Evolutionary conservation across 2,113 vertebrate species (phyloP).

Genomic region (Octodon degus): DNA sequence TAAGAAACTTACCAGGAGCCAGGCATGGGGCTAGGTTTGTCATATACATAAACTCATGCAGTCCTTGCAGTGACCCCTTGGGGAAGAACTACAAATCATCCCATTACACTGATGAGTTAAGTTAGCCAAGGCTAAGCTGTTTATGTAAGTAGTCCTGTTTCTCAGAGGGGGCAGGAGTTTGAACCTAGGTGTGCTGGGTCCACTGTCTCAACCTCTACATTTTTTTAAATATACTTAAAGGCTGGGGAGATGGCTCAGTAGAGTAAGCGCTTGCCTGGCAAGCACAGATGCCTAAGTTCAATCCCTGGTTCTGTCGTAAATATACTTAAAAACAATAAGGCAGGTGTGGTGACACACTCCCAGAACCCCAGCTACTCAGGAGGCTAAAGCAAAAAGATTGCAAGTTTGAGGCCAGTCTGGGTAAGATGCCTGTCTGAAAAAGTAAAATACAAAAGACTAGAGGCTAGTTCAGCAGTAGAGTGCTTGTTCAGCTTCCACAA

Average conservation of each 20-base stretch:
- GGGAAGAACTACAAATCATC: background rate
- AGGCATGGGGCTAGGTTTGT: background rate
- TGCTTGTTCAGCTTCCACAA: background rate
- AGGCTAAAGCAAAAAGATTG: background rate
- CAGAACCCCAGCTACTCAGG: background rate
- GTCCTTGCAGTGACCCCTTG: background rate
- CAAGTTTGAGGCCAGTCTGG: background rate
- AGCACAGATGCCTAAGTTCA: no score
- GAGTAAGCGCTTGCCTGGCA: no score
- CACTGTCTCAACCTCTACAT: background rate
- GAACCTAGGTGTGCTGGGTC: background rate
- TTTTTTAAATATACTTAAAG: conserved; percentile 9
- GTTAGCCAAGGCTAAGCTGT: background rate
- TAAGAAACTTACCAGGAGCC: background rate
- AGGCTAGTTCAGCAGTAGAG: background rate
- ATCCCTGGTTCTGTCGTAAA: no score
- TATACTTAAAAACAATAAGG: background rate
- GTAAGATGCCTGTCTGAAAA: background rate
- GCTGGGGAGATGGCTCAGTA: no score
- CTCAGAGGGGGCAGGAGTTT: background rate
- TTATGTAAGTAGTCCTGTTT: conserved; percentile 7
- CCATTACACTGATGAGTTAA: conserved; percentile 7
- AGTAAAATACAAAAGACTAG: background rate
- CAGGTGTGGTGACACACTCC: background rate
- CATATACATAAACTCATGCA: background rate